Evolutionary conservation across 2,888 invertebrate genomes (phyloP), one percentile per base, ranked within the genome.

Genomic region (Horisme vitalbata): DNA sequence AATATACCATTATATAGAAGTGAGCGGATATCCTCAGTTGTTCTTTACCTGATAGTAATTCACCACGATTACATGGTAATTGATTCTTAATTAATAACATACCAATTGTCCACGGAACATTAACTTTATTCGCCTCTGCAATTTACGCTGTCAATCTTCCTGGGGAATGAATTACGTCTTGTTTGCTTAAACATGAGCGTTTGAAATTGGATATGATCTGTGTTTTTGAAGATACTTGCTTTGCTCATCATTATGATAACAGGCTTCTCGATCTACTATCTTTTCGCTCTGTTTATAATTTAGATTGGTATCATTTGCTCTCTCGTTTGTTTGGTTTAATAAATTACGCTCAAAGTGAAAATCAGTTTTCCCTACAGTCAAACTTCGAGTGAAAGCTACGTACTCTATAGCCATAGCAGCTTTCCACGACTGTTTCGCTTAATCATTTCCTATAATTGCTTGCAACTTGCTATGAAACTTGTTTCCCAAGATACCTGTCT

Each of bases 381-480:
- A 31, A 8, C 18, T n/a, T 12, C 44, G 10, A 58, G 58, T 53
- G 53, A 51, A 55, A 55, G 52, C 27, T 26, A 28, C 33, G 44
- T n/a, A 35, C 15, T 26, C 20, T n/a, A n/a, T n/a, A n/a, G 33
- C 18, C 37, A 18, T 31, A 27, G 31, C 39, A 56, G 55, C 61
- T 65, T 64, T 65, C 63, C 52, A 57, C 49, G 39, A 43, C 48
- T 41, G 45, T 59, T 55, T 56, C 44, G 41, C 45, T 49, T 55
- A 55, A 52, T 60, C 46, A 55, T 46, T 54, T 57, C 47, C 47
- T 51, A 55, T 58, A 50, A 63, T 59, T 56, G 50, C 49, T 13
- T 11, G 43, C 39, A 52, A 32, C 41, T 47, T 45, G 37, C 45
- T 41, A 45, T 46, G 45, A 59, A 57, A 63, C 50, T 58, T 52